phyloP scores from a whole-genome alignment of 2,797 vertebrate species.

The Lutjanus argentimaculatus region DNA sequence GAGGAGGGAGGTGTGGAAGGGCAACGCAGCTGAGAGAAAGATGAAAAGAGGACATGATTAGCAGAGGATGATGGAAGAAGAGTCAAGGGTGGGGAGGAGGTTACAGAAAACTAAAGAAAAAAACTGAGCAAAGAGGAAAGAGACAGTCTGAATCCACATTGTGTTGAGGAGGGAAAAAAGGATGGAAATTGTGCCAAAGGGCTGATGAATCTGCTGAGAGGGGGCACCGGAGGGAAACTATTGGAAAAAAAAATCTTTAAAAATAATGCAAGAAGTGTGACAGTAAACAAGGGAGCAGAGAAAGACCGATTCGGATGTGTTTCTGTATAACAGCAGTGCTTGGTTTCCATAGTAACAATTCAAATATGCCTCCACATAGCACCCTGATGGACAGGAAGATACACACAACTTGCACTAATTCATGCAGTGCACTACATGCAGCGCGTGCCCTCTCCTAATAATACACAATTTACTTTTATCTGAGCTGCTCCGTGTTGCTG shows the following conservation, averaged over 20 bases:
- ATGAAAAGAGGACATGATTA: slow-evolving; percentile 76
- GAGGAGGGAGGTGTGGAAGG: slow-evolving; percentile 53
- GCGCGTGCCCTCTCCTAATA: slow-evolving; percentile 52
- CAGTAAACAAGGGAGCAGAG: slow-evolving; percentile 49
- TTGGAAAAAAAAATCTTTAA: slow-evolving; percentile 32
- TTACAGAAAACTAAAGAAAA: slow-evolving; percentile 52
- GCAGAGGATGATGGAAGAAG: slow-evolving; percentile 54
- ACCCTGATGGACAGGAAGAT: slow-evolving; percentile 77
- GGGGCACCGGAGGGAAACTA: slow-evolving; percentile 34
- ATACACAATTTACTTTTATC: slow-evolving; percentile 66
- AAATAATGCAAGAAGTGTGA: slow-evolving; percentile 64
- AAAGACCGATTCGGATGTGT: slow-evolving; percentile 68
- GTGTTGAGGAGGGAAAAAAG: slow-evolving; percentile 16
- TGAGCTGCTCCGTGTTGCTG: slow-evolving; percentile 24
- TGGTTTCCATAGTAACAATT: slow-evolving; percentile 89
- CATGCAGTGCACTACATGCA: slow-evolving; percentile 38
- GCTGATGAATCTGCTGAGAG: slow-evolving; percentile 42
- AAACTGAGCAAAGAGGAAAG: slow-evolving; percentile 15
- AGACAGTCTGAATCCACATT: slow-evolving; percentile 14
- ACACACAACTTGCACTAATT: slow-evolving; percentile 55
- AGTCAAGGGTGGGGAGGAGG: slow-evolving; percentile 53
- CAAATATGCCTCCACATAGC: slow-evolving; percentile 82
- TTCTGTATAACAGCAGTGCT: slow-evolving; percentile 79
- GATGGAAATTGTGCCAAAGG: slow-evolving; percentile 25
- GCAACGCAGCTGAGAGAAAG: slow-evolving; percentile 57